Base-by-base conservation (phyloP, 2,888 invertebrate genomes). In the Drosophila pseudotakahashii region DNA sequence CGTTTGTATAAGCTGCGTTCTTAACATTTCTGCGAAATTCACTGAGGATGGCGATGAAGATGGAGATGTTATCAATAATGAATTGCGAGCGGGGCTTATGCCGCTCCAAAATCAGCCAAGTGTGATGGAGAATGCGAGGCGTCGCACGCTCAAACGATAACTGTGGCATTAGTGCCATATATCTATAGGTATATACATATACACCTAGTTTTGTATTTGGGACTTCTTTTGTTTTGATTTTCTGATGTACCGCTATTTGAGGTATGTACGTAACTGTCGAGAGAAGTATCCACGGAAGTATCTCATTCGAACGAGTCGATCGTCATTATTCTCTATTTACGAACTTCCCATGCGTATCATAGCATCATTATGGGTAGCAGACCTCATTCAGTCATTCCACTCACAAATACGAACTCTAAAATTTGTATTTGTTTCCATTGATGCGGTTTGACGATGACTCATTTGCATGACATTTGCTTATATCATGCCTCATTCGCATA, bases 391-490 rank as follows among this genome's bases (percentile, higher is more conserved):
- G 42, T 42, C 30, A 13, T 13, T 30, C 66, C 32, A 4, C 32
- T 48, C 32, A 2, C 30, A 50, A 26, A 26, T 16, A 55, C 14
- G 16, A 53, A 16, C 61, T 52, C 34, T 62, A 42, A 47, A 26
- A 60, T 61, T 57, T 42, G 50, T 54, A 51, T 60, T 57, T 32
- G 47, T 54, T 48, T 60, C 54, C 61, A 62, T 47, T 73, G 53
- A 64, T 54, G 14, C 73, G 34, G 39, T 37, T 39, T 53, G 53
- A 10, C 19, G 26, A 76, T 82, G 89, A 89, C 59, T 84, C 81
- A 82, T 89, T 82, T 87, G 81, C 89, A 84, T 89, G 71, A 63
- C 64, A 84, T 79, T 79, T 75, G 78, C 67, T 68, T 76, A 76
- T 82, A 74, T 64, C 57, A 61, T 13, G 19, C 9, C 6, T 50